Conservation (phyloP, 2,113 vertebrate species). For the Prolemur simus region DNA sequence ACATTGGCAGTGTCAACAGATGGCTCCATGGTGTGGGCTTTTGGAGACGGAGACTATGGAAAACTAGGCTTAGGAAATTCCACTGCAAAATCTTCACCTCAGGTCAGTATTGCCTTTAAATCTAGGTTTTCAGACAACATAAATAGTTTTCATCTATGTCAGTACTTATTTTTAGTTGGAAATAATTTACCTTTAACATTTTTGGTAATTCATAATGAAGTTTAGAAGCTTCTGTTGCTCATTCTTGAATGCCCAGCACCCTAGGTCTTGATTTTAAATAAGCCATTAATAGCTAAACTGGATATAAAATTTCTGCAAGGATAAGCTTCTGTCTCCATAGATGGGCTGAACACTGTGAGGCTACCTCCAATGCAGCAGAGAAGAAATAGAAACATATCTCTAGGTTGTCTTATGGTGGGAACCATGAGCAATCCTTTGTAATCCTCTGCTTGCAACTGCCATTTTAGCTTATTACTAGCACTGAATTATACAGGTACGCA, state of each 20-base stretch:
- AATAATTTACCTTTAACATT: conserved; percentile 29
- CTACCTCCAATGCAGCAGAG: neutral
- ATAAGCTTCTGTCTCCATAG: neutral
- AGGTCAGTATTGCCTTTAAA: conserved; percentile 80
- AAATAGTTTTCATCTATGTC: neutral
- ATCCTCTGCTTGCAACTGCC: neutral
- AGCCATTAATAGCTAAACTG: conserved; percentile 14
- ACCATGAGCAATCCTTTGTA: neutral
- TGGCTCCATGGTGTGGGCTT: conserved; percentile 91
- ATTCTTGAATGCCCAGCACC: neutral
- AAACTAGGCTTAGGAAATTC: conserved; percentile 91
- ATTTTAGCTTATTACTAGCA: neutral
- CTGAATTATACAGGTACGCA: neutral
- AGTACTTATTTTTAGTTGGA: conserved; percentile 15
- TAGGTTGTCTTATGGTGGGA: neutral
- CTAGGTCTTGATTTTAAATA: conserved; percentile 51
- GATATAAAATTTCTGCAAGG: neutral
- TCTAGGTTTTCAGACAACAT: neutral
- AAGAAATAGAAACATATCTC: neutral
- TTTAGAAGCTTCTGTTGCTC: conserved; percentile 13
- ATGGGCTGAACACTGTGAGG: neutral
- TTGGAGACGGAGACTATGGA: conserved; percentile 91
- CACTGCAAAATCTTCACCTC: conserved; percentile 91
- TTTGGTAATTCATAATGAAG: conserved; percentile 24
- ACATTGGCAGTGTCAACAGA: conserved; percentile 89